Evolutionary conservation across 2,888 invertebrate genomes (phyloP).

Genomic region (Aspidiotus destructor): DNA sequence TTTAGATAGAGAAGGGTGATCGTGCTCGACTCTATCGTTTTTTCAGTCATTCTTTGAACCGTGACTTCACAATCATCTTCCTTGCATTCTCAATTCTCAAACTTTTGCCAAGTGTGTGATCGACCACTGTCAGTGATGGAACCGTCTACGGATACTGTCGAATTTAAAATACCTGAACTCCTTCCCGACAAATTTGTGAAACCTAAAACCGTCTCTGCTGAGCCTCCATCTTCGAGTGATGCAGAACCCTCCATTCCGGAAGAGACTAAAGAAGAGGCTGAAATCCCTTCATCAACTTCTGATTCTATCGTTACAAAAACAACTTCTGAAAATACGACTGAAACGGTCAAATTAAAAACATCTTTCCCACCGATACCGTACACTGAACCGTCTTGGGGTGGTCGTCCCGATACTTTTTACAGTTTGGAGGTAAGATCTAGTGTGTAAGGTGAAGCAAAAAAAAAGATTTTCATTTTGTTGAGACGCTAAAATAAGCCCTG

Average conservation of each 20-base stretch:
- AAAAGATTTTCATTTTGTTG: too few species aligned
- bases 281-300: neutral
- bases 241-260: neutral
- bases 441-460: too few species aligned
- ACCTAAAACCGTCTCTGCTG: neutral
- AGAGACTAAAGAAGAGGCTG: neutral
- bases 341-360: neutral
- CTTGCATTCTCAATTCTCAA: neutral
- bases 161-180: constrained; percentile 18
- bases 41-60: neutral
- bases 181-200: neutral
- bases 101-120: neutral
- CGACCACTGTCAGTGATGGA: neutral
- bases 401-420: constrained; percentile 55
- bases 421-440: constrained; percentile 56
- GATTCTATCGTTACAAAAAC: constrained; percentile 1
- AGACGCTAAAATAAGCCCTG: too few species aligned
- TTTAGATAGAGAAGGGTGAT: too few species aligned
- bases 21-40: too few species aligned
- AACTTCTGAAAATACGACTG: neutral
- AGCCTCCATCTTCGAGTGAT: neutral
- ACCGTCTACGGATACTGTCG: neutral
- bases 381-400: constrained; percentile 74
- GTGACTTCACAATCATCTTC: neutral
- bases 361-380: constrained; percentile 48